A percentile compares a stretch with the other conserved stretches of the same genome.
These are phyloP conservation scores for Acanthosoma haemorrhoidale DNA, from an alignment of 2,888 invertebrate genomes.

Conservation along the genomic window DNA sequence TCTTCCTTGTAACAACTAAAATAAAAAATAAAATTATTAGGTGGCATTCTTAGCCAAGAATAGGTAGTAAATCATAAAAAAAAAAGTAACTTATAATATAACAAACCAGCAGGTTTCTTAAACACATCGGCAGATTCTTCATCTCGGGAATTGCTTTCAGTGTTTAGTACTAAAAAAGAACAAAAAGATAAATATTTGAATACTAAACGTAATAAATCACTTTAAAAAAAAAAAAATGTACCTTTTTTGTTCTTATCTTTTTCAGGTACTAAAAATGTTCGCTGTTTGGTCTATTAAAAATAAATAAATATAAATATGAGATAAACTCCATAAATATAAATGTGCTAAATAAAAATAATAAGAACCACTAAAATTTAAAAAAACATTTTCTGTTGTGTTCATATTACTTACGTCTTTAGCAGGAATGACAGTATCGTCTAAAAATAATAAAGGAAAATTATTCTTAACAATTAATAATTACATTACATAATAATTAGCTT, in stretches of 20 bases:
- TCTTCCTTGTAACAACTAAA: background rate
- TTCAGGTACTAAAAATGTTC: background rate
- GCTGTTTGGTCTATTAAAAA: background rate
- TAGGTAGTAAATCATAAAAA: background rate
- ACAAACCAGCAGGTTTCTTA: slow-evolving; percentile 1
- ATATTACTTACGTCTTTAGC: no score
- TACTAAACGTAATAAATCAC: background rate
- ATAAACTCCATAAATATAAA: no score
- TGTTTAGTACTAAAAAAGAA: background rate
- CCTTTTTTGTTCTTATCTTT: background rate
- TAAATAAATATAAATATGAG: background rate
- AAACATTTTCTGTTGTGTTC: no score
- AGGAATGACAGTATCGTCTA: no score
- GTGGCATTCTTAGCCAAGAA: background rate
- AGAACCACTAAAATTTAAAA: no score
- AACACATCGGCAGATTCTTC: background rate
- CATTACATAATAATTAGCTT: no score
- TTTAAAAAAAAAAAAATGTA: background rate
- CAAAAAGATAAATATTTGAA: background rate
- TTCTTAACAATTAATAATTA: no score
- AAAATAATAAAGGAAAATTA: no score
- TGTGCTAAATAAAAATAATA: no score
- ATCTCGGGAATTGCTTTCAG: background rate
- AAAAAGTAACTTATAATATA: background rate
- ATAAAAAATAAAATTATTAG: no score